A percentile compares a stretch with the other conserved stretches of the same genome.
phyloP scores from a whole-genome alignment of 2,113 vertebrate species.

The Chloebia gouldiae region DNA sequence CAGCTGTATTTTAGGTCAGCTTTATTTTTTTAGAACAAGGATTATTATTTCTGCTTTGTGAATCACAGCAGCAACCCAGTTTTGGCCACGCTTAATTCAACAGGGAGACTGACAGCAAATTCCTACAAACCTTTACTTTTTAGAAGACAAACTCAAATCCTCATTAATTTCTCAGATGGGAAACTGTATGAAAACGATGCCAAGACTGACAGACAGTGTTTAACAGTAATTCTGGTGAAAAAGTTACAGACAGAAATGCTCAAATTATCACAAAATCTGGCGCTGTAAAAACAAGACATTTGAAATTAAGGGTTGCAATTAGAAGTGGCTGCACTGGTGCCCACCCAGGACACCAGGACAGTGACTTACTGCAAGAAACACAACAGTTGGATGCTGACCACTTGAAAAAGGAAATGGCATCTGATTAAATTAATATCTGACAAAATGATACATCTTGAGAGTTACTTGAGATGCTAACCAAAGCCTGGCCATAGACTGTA shows the following conservation, averaged over 20 bases:
- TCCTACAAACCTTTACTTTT: constrained; percentile 23
- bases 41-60: constrained; percentile 38
- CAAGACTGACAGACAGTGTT: constrained; percentile 47
- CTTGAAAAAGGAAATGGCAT: background rate
- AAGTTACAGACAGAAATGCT: constrained; percentile 31
- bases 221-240: constrained; percentile 30
- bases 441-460: background rate
- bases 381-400: background rate
- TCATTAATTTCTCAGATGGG: constrained; percentile 49
- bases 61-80: constrained; percentile 37
- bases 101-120: constrained; percentile 23
- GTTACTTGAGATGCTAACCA: background rate
- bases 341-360: background rate
- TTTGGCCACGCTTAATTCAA: background rate
- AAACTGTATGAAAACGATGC: constrained; percentile 32
- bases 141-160: constrained; percentile 36
- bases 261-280: constrained; percentile 40
- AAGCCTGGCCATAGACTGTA: background rate
- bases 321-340: background rate
- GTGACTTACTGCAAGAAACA: background rate
- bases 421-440: background rate
- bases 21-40: constrained; percentile 18
- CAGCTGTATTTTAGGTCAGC: constrained; percentile 29
- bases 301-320: background rate
- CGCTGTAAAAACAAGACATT: background rate